Evolutionary conservation across 1,140 invertebrate genomes (phyloP).

Genomic region (Penaeus chinensis): DNA sequence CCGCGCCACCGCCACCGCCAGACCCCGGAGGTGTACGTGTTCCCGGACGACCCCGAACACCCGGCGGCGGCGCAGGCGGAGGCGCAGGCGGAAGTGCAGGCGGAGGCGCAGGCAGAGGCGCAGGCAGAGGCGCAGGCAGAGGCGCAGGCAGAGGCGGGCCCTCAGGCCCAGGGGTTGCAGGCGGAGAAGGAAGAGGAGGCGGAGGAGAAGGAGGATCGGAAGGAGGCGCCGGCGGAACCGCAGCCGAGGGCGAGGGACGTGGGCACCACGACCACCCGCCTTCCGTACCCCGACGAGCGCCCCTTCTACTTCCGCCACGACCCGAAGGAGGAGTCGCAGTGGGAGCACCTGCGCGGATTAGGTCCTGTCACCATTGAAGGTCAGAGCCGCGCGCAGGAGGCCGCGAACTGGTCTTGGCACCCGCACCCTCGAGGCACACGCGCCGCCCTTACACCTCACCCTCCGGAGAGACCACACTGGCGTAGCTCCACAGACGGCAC

Average conservation of each 20-base stretch:
- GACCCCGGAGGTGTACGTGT: slow-evolving; percentile 34
- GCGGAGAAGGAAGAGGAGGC: not conserved
- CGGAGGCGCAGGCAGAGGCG: not conserved
- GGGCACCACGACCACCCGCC: not conserved
- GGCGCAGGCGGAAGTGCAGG: not conserved
- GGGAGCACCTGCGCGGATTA: slow-evolving; percentile 22
- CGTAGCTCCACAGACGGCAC: too few relatives aligned
- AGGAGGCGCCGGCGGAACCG: slow-evolving; percentile 9
- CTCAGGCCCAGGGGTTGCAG: slow-evolving; percentile 1
- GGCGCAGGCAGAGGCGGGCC: not conserved
- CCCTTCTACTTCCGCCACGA: slow-evolving; percentile 48
- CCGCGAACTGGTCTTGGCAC: not conserved
- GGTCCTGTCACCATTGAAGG: slow-evolving; percentile 41
- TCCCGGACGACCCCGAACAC: slow-evolving; percentile 11
- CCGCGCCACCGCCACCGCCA: slow-evolving; percentile 23
- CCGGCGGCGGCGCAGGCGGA: not conserved
- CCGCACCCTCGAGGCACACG: not conserved
- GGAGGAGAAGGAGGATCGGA: too few relatives aligned
- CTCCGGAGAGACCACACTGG: too few relatives aligned
- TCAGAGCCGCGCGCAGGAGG: not conserved
- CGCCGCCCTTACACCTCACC: too few relatives aligned
- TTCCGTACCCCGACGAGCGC: slow-evolving; percentile 35
- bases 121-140: not conserved
- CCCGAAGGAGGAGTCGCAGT: slow-evolving; percentile 8
- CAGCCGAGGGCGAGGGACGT: slow-evolving; percentile 6